Base-by-base conservation (phyloP, 2,888 invertebrate species). In the Synanthedon andrenaeformis region DNA sequence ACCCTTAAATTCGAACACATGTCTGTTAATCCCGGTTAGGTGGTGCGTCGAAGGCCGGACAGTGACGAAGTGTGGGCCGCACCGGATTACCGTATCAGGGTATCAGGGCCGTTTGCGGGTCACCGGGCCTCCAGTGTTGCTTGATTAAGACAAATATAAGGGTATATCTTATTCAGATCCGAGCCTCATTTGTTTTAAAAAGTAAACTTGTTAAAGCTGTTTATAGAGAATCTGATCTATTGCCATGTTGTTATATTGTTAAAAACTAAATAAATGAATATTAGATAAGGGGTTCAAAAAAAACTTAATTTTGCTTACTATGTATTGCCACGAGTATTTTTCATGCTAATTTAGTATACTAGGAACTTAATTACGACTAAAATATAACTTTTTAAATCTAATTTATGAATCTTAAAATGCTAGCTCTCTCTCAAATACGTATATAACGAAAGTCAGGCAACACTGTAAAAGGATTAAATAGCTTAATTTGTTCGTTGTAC, bases 21-120 rank as follows among this genome's bases (percentile, higher is more conserved):
- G 77, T 80, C 72, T 71, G 81, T 76, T 82, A 84, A 84, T 79
- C 77, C 72, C 60, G 69, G 70, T 70, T 73, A 73, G 76, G 76
- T 75, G 71, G 72, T 67, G 58, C 70, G 76, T 72, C 74, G 69
- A 74, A 64, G 72, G 59, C 61, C 62, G 66, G 83, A 84, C 84
- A 85, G 72, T 81, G 82, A 82, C 76, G 78, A 76, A 85, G 80
- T 80, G 69, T 67, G 76, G 79, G 54, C 58, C 55, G 54, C 41
- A 41, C 54, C 52, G 58, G 59, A 60, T 62, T 59, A 60, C 60
- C 58, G 57, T 60, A 60, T 60, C 59, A 59, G 55, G 55, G 55
- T 53, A 55, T 57, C 55, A 55, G 55, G 55, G 62, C 64, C 63
- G 63, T 61, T 61, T 64, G 66, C 66, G 69, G 72, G 73, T 70